A percentile compares a stretch with the other conserved stretches of the same genome.
phyloP scores from a whole-genome alignment of 2,888 invertebrate genomes.

The Tinea pellionella region DNA sequence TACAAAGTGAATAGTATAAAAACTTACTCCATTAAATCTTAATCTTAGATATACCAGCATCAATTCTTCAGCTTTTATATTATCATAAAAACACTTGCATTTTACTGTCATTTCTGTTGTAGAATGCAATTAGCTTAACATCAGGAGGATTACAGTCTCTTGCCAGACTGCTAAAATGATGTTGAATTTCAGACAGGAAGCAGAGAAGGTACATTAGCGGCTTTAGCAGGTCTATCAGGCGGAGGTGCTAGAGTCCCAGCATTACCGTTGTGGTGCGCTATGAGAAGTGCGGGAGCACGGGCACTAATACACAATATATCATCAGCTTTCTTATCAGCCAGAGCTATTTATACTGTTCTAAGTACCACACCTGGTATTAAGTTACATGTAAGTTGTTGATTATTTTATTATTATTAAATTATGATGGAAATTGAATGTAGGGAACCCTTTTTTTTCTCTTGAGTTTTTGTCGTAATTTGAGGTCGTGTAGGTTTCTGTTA shows the following conservation, averaged over 20 bases:
- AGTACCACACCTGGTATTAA: conserved; percentile 75
- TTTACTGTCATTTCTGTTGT: no score
- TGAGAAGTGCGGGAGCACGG: conserved; percentile 79
- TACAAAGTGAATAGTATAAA: no score
- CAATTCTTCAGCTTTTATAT: no score
- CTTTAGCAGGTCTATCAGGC: conserved; percentile 69
- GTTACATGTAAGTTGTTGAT: conserved; percentile 70
- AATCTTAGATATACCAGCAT: no score
- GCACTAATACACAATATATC: conserved; percentile 77
- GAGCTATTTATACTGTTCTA: conserved; percentile 39
- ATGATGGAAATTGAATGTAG: not conserved
- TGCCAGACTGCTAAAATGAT: no score
- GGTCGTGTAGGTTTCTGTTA: no score
- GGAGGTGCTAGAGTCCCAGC: conserved; percentile 76
- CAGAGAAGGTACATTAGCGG: conserved; percentile 69
- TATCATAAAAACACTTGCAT: no score
- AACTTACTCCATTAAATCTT: no score
- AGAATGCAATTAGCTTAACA: no score
- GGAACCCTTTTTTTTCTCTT: no score
- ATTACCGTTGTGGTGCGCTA: conserved; percentile 85
- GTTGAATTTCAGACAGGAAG: conserved; percentile 18
- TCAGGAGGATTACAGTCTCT: no score
- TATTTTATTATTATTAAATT: not conserved
- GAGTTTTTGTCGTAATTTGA: no score
- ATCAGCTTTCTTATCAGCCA: conserved; percentile 72